These are phyloP conservation scores for Agrochola macilenta DNA, from an alignment of 2,888 invertebrate species.

Conservation along the genomic window DNA sequence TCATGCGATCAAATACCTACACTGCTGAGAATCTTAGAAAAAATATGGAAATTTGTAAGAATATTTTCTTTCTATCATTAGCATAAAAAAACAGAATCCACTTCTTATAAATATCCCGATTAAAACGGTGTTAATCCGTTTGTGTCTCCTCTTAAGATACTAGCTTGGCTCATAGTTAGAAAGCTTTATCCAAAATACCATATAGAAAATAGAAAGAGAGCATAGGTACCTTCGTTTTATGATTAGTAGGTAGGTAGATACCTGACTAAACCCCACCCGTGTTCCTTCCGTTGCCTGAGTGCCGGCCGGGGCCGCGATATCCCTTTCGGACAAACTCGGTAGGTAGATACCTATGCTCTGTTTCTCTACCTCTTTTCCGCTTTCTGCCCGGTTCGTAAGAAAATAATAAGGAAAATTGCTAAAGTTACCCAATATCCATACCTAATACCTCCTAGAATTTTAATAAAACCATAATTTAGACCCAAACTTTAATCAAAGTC, in stretches of 20 bases:
- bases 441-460: background rate
- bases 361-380: background rate
- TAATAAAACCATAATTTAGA: background rate
- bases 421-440: background rate
- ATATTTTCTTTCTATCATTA: background rate
- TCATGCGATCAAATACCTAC: background rate
- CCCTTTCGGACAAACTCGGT: no score
- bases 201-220: background rate
- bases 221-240: no score
- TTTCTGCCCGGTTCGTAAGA: background rate
- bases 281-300: no score
- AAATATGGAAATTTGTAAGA: background rate
- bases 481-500: slow-evolving; percentile 26
- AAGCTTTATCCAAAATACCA: background rate
- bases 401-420: background rate
- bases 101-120: no score
- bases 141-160: no score
- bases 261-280: no score
- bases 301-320: no score
- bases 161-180: no score
- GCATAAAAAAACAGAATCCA: no score
- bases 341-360: background rate
- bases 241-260: no score
- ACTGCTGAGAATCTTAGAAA: background rate
- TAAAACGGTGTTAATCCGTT: no score